Evolutionary conservation across 2,888 invertebrate species (phyloP).

Genomic region (Strigamia maritima): DNA sequence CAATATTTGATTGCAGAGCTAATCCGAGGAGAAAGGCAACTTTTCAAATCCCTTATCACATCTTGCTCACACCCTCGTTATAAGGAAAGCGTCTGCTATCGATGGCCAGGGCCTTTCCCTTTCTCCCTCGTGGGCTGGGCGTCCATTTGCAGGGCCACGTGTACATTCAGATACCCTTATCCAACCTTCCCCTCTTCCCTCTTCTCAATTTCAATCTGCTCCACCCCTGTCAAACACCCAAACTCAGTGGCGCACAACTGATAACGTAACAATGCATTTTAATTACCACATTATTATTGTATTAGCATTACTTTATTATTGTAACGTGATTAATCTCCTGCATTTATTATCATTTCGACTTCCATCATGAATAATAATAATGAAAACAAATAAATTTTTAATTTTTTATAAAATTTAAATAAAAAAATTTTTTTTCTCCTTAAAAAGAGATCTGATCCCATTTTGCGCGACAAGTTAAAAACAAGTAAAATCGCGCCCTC

Average conservation of each 20-base stretch:
- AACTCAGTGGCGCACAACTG: conserved; percentile 18
- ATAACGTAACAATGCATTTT: conserved; percentile 25
- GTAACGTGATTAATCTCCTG: conserved; percentile 17
- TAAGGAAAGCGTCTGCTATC: background rate
- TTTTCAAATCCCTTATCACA: conserved; percentile 22
- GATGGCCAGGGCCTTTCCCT: conserved; percentile 22
- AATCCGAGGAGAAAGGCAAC: conserved; percentile 14
- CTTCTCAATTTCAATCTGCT: background rate
- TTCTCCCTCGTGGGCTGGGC: conserved; percentile 22
- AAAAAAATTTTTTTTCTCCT: background rate
- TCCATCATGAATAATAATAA: background rate
- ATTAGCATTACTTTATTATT: conserved; percentile 26
- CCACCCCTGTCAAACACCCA: conserved; percentile 15
- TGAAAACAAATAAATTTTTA: background rate
- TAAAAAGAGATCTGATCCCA: background rate
- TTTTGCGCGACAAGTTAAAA: background rate
- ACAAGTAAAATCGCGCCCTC: background rate
- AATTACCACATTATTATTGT: conserved; percentile 26
- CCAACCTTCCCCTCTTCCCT: background rate
- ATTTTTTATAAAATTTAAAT: background rate
- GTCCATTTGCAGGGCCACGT: conserved; percentile 22
- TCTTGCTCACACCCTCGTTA: conserved; percentile 25
- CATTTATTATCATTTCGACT: background rate
- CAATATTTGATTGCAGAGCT: conserved; percentile 31
- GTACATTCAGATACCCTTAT: conserved; percentile 18